Evolutionary conservation across 2,888 invertebrate species (phyloP), one percentile per base, ranked within the genome.

Genomic region (Drosophila acutilabella): DNA sequence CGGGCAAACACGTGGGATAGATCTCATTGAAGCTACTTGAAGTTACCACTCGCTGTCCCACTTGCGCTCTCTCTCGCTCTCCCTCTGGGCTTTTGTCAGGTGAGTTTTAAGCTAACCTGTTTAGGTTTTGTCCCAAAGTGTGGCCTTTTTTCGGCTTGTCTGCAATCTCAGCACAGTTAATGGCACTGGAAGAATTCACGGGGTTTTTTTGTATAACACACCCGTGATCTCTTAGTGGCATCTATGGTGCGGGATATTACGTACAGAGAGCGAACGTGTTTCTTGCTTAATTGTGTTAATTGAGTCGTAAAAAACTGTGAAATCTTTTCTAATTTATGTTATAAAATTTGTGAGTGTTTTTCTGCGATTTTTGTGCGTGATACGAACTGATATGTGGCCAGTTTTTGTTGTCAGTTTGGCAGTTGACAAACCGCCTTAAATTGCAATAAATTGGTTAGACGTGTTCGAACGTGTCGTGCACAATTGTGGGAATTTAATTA

Each of bases 141-240:
- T 50, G 23, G 36, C 47, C 58, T 23, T 60, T 33, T 40, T 33
- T 23, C 23, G 23, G 23, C 8, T 30, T 30, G 14, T 68, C 48
- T 64, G 61, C 62, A 87, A 87, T 85, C 85, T 68, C 85, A 66
- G 69, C 91, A 92, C 94, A 93, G 93, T 94, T 93, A 94, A 94
- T 94, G 94, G 94, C 94, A 94, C 94, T 94, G 94, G 94, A 94
- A 94, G 94, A 94, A 94, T 94, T 94, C 94, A 94, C 94, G 94
- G 94, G 94, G 93, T 92, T 91, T 80, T 89, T 93, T 11, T 36
- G 36, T 36, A 36, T 70, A 78, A 92, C 89, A 85, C 83, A 86
- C 93, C 93, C 93, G 93, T 93, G 93, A 91, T 93, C 93, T 93
- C 92, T 93, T 93, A 92, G 93, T 93, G 93, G 93, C 93, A 93